Evolutionary conservation across 2,888 invertebrate genomes (phyloP), one percentile per base, ranked within the genome.

Genomic region (Lysandra coridon): DNA sequence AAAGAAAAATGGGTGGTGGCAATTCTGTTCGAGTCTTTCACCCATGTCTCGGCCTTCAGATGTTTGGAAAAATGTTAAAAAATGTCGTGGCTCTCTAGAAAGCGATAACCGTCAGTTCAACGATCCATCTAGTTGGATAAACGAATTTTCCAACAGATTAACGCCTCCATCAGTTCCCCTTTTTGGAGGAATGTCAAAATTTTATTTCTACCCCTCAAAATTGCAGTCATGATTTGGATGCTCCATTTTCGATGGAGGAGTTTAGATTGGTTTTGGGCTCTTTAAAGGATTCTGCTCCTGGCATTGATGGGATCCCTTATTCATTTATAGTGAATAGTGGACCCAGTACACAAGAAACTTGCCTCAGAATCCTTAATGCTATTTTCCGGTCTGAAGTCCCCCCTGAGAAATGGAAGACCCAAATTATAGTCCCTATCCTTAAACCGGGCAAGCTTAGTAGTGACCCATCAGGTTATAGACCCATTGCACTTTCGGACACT

Each of bases 1-100:
- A 23, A 78, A 78, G 37, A 62, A 30, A 7, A n/a, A 78, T 49
- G 78, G 78, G 2, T 78, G 78, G 78, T 44, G 44, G n/a, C 3
- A n/a, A 14, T 78, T 78, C 69, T 78, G 78, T 53, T 30, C 17
- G 17, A 57, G 33, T 30, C 57, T 78, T 17, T 37, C 78, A 17
- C 78, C 78, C 1, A 37, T 37, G 7, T 40, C 62, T 62, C 40
- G 40, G 12, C 6, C 78, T 4, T 62, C 78, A 12, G 12, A 7
- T 33, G 69, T 69, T 12, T 69, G 33, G 69, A 69, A 69, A 7
- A 69, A 69, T 30, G 4, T 78, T 12, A 62, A 23, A 53, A 37
- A 40, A 62, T 78, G 62, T n/a, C n/a, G 60, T 4, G 78, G 62
- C 7, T 62, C 78, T 17, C 4, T 74, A 33, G 7, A 12, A 7